These are phyloP conservation scores for Temnothorax longispinosus DNA, from an alignment of 1,140 invertebrate species.

Conservation along the genomic window DNA sequence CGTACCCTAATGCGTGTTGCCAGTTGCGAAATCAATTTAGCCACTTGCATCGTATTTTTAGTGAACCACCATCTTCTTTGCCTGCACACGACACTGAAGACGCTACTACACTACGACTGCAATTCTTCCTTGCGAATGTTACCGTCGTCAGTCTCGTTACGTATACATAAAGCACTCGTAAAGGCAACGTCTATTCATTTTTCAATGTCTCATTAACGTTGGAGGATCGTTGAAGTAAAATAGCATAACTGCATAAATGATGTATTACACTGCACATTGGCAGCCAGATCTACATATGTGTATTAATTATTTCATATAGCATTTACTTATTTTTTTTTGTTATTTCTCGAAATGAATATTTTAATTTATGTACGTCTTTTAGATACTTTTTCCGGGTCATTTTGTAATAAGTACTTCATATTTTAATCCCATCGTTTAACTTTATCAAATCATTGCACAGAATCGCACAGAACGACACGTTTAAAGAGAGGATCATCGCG, in stretches of 20 bases:
- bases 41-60: conserved; percentile 63
- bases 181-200: conserved; percentile 69
- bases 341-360: background rate
- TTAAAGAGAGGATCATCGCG: conserved; percentile 17
- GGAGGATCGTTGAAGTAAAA: background rate
- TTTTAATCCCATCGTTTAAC: background rate
- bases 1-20: conserved; percentile 24
- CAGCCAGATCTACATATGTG: background rate
- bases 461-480: background rate
- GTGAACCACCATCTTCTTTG: conserved; percentile 63
- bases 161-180: conserved; percentile 68
- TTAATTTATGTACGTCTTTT: background rate
- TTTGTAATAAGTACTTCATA: background rate
- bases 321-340: background rate
- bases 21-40: conserved; percentile 31
- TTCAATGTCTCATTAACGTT: background rate
- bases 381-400: background rate
- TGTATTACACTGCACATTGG: no score
- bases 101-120: conserved; percentile 61
- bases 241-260: background rate
- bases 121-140: conserved; percentile 11
- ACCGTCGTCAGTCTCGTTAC: conserved; percentile 38
- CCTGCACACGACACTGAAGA: conserved; percentile 66
- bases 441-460: background rate
- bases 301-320: background rate